These are phyloP conservation scores for Microdon myrmicae DNA, from an alignment of 2,888 invertebrate species.

Conservation along the genomic window DNA sequence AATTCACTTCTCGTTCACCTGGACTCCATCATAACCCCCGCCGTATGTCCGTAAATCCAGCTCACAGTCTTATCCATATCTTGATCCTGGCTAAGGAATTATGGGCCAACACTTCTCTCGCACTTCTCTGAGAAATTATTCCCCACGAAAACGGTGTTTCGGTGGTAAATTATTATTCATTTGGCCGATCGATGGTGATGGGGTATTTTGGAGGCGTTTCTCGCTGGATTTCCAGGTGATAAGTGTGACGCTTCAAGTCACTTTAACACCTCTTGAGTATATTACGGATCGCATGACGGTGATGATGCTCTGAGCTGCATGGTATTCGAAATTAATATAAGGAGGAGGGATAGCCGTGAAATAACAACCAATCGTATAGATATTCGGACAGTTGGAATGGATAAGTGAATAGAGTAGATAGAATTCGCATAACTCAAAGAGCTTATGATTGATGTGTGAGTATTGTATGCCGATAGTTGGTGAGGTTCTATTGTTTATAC, in stretches of 20 bases:
- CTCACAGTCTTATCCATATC: slow-evolving; percentile 34
- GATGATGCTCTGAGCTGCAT: too few species aligned
- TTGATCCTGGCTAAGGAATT: slow-evolving; percentile 30
- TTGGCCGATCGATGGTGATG: slow-evolving; percentile 19
- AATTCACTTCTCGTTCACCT: slow-evolving; percentile 20
- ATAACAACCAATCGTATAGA: too few species aligned
- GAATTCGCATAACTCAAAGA: too few species aligned
- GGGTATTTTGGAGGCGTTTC: slow-evolving; percentile 19
- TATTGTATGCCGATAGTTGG: too few species aligned
- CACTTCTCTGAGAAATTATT: slow-evolving; percentile 31
- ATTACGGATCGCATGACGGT: neutral
- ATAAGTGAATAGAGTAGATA: too few species aligned
- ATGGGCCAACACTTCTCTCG: slow-evolving; percentile 32
- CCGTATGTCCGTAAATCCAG: slow-evolving; percentile 17
- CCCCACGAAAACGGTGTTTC: slow-evolving; percentile 31
- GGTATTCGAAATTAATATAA: too few species aligned
- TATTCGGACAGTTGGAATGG: too few species aligned
- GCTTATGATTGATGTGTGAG: too few species aligned
- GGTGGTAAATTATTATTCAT: slow-evolving; percentile 22
- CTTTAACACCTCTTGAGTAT: slow-evolving; percentile 11
- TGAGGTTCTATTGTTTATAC: too few species aligned
- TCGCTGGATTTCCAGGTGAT: slow-evolving; percentile 10
- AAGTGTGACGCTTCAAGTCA: slow-evolving; percentile 20
- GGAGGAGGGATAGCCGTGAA: too few species aligned
- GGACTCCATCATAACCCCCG: slow-evolving; percentile 4